These are phyloP conservation scores for Siniperca scherzeri DNA, from an alignment of 2,797 vertebrate species.

Conservation along the genomic window DNA sequence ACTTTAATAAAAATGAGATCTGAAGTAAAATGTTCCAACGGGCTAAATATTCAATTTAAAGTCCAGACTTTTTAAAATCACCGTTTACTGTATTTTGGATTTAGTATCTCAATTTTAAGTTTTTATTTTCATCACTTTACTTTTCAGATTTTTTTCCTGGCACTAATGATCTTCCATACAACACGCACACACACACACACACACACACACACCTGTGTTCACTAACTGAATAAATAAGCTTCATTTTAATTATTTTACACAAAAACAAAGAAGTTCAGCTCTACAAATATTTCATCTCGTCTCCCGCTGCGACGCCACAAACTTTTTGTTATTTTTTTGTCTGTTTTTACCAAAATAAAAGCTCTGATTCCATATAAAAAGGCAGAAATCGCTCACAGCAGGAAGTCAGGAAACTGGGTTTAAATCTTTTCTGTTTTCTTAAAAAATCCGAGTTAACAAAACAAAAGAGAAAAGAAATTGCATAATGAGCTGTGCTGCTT, in stretches of 20 bases:
- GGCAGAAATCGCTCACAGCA: conserved; percentile 76
- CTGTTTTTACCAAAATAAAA: conserved; percentile 99
- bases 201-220: not conserved
- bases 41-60: not conserved
- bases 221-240: conserved; percentile 80
- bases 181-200: conserved; percentile 85
- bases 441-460: conserved; percentile 76
- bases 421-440: conserved; percentile 65
- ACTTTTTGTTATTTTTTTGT: conserved; percentile 83
- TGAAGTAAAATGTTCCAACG: too few relatives aligned
- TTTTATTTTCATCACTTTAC: rapidly evolving
- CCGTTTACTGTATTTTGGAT: too few relatives aligned
- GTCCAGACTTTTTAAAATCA: too few relatives aligned
- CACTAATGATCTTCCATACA: conserved; percentile 42
- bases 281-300: conserved; percentile 92
- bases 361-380: conserved; percentile 97
- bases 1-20: too few relatives aligned
- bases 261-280: conserved; percentile 87
- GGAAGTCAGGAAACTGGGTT: conserved; percentile 82
- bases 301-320: conserved; percentile 88
- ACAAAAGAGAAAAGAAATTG: conserved; percentile 87
- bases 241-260: conserved; percentile 94
- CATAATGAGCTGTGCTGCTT: conserved; percentile 92
- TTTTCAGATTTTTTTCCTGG: conserved; percentile 57
- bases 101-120: not conserved